Percentiles rank a stretch among this genome's conserved stretches.
These are phyloP conservation scores for Helobdella robusta DNA, from an alignment of 2,888 invertebrate genomes.

Conservation along the genomic window DNA sequence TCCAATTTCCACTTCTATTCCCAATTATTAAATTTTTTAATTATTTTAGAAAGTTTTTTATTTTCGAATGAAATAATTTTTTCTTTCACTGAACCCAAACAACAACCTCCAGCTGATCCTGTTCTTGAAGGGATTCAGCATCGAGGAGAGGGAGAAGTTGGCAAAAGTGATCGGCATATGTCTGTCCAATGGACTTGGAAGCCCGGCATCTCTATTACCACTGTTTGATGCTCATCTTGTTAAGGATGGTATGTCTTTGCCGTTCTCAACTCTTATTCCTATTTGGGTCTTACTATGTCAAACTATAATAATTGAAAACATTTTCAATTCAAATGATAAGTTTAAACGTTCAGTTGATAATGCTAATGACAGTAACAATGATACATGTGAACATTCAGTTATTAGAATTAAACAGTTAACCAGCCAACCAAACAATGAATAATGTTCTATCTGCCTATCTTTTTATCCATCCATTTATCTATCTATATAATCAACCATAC, in stretches of 20 bases:
- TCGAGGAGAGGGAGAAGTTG: constrained; percentile 76
- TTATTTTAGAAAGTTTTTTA: neutral
- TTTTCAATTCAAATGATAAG: too few species aligned
- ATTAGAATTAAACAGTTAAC: too few species aligned
- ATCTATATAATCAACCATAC: constrained; percentile 44
- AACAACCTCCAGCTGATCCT: constrained; percentile 54
- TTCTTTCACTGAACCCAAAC: too few species aligned
- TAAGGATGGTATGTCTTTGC: constrained; percentile 50
- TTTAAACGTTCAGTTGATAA: too few species aligned
- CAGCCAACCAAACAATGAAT: neutral
- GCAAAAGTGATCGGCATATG: constrained; percentile 88
- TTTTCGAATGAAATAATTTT: neutral
- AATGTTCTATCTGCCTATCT: neutral
- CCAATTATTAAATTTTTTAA: neutral
- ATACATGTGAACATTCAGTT: too few species aligned
- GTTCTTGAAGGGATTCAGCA: constrained; percentile 86
- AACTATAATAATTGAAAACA: too few species aligned
- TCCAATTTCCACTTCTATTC: neutral
- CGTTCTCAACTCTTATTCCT: too few species aligned
- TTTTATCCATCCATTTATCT: neutral
- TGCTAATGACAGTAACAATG: too few species aligned
- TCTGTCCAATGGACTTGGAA: constrained; percentile 82
- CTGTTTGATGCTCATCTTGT: constrained; percentile 66
- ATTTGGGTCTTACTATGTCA: too few species aligned
- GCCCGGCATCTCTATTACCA: constrained; percentile 66